phyloP scores from a whole-genome alignment of 2,888 invertebrate genomes.

The Sycophila texana region DNA sequence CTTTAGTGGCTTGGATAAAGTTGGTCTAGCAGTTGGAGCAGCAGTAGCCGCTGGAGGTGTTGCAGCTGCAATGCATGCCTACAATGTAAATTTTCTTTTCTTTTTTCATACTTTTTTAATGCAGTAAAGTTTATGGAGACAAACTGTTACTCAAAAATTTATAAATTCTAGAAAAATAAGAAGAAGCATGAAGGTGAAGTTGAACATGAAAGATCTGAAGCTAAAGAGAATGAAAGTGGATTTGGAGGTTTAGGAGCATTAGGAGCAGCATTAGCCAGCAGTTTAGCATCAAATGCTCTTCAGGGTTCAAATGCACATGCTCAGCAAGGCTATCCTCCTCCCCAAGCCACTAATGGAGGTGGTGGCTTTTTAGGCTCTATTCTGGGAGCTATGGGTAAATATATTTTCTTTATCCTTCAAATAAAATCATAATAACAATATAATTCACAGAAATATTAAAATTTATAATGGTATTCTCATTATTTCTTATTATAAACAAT shows the following conservation, averaged over 20 bases:
- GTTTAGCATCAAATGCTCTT: constrained; percentile 69
- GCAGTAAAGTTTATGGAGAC: neutral
- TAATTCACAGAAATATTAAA: no score
- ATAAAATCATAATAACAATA: no score
- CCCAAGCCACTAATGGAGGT: constrained; percentile 62
- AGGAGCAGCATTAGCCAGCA: constrained; percentile 71
- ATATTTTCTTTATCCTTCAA: constrained; percentile 22
- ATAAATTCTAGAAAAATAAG: constrained; percentile 61
- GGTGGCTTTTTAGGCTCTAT: constrained; percentile 70
- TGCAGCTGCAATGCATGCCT: constrained; percentile 71
- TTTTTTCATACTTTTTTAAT: constrained; percentile 9
- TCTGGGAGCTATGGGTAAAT: constrained; percentile 70
- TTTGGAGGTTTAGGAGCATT: constrained; percentile 69
- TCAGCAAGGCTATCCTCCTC: constrained; percentile 68
- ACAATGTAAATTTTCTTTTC: constrained; percentile 62
- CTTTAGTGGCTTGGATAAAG: constrained; percentile 70
- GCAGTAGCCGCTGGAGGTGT: constrained; percentile 72
- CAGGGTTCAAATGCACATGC: constrained; percentile 63
- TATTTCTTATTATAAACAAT: no score
- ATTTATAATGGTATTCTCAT: no score
- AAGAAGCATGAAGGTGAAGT: constrained; percentile 63
- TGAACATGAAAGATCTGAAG: constrained; percentile 68
- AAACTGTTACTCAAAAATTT: constrained; percentile 18
- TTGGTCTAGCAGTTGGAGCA: constrained; percentile 71
- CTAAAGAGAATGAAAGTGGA: constrained; percentile 65